phyloP scores from a whole-genome alignment of 1,140 invertebrate genomes.

The Aphelenchoides besseyi region DNA sequence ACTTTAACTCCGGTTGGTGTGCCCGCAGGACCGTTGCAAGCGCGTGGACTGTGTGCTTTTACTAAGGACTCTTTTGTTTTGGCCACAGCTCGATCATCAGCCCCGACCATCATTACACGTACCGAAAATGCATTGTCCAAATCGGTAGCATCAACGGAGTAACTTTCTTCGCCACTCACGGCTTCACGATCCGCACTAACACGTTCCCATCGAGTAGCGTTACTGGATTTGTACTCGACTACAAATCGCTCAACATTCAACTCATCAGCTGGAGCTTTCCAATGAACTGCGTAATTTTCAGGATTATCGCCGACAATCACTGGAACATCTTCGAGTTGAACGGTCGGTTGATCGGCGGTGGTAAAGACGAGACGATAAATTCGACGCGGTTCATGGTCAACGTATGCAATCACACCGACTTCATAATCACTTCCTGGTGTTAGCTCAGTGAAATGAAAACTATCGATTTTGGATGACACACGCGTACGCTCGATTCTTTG shows the following conservation, averaged over 20 bases:
- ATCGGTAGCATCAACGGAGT: constrained; percentile 31
- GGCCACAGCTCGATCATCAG: constrained; percentile 46
- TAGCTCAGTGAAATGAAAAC: constrained; percentile 49
- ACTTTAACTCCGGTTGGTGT: constrained; percentile 29
- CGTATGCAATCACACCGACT: constrained; percentile 60
- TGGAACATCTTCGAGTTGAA: constrained; percentile 43
- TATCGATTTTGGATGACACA: constrained; percentile 40
- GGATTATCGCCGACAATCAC: constrained; percentile 47
- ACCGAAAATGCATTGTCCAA: constrained; percentile 55
- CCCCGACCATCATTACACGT: constrained; percentile 49
- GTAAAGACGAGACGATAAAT: constrained; percentile 47
- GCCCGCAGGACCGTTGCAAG: constrained; percentile 46
- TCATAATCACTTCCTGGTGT: constrained; percentile 52
- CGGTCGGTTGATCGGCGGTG: constrained; percentile 31
- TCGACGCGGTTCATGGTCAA: constrained; percentile 58
- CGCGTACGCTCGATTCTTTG: constrained; percentile 50
- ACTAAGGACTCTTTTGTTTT: constrained; percentile 50
- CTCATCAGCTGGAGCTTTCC: constrained; percentile 41
- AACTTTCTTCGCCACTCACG: constrained; percentile 30
- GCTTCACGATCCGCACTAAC: constrained; percentile 37
- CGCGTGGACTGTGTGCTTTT: constrained; percentile 15
- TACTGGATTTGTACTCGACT: constrained; percentile 53
- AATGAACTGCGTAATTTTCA: constrained; percentile 53
- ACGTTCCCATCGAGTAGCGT: constrained; percentile 55
- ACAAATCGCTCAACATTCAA: constrained; percentile 40